Conservation (phyloP, 2,113 vertebrate genomes). For the cattle (Bos taurus) region DNA sequence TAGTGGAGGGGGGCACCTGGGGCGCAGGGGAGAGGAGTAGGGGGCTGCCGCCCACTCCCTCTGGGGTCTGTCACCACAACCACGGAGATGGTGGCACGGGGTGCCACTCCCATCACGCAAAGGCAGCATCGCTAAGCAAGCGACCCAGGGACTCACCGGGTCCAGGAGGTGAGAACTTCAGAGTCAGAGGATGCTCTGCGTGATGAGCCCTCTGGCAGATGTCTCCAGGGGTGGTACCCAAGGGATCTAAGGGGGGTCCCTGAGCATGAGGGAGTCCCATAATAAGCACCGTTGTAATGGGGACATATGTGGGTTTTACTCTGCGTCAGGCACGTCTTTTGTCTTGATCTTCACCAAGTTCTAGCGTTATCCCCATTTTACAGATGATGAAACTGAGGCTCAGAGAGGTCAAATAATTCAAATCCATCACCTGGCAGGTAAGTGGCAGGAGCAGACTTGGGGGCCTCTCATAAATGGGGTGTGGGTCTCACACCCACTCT, state of each 20-base stretch:
- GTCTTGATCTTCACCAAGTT: not conserved
- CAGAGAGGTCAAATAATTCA: no score
- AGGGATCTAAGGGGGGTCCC: fast-evolving
- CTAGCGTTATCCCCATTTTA: not conserved
- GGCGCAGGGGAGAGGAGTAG: fast-evolving
- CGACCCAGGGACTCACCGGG: fast-evolving
- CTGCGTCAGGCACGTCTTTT: not conserved
- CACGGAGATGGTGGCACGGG: fast-evolving
- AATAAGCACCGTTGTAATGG: fast-evolving
- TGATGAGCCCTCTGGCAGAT: fast-evolving
- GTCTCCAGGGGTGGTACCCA: fast-evolving
- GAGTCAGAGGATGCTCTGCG: fast-evolving
- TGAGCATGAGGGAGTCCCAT: fast-evolving
- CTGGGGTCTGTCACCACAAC: not conserved
- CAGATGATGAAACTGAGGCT: not conserved
- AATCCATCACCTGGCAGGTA: not conserved
- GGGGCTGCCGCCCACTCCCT: fast-evolving
- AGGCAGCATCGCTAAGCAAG: not conserved
- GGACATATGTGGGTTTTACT: not conserved
- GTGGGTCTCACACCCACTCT: not conserved
- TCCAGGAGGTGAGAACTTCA: not conserved
- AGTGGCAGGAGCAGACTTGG: not conserved
- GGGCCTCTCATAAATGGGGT: not conserved
- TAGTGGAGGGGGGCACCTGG: not conserved
- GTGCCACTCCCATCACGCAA: fast-evolving